Evolutionary conservation across 2,888 invertebrate species (phyloP).

Genomic region (Bedellia somnulentella): DNA sequence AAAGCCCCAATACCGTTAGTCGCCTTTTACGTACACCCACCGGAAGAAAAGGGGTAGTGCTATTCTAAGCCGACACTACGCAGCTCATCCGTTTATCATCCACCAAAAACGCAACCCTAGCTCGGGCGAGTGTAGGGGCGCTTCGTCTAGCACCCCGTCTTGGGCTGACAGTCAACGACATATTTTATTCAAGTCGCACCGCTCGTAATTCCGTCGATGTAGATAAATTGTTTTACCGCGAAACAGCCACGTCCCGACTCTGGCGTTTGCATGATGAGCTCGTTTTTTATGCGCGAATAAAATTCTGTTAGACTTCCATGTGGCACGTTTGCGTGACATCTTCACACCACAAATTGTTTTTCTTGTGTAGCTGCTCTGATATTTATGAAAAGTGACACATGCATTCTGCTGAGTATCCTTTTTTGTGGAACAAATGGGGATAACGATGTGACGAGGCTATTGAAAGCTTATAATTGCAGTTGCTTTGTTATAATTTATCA

Average conservation of each 20-base stretch:
- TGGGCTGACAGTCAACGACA: conserved; percentile 53
- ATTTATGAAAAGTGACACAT: conserved; percentile 52
- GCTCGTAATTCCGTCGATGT: conserved; percentile 58
- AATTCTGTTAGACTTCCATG: conserved; percentile 55
- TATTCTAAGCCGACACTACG: too few species aligned
- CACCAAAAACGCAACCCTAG: conserved; percentile 1
- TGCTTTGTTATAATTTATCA: too few species aligned
- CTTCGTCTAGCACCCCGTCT: conserved; percentile 23
- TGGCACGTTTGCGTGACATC: conserved; percentile 29
- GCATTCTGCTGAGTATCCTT: conserved; percentile 29
- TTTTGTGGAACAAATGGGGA: not conserved
- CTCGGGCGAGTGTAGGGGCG: not conserved
- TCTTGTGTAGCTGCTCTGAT: conserved; percentile 43
- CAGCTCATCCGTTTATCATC: too few species aligned
- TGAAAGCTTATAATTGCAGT: too few species aligned
- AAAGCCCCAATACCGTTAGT: too few species aligned
- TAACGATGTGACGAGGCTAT: not conserved
- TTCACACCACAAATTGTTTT: conserved; percentile 53
- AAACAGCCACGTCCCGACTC: conserved; percentile 44
- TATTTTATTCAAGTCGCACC: conserved; percentile 56
- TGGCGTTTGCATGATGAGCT: conserved; percentile 61
- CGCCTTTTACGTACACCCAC: too few species aligned
- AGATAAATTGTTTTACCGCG: conserved; percentile 62
- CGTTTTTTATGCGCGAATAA: conserved; percentile 59
- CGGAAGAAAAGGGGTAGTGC: too few species aligned